Percentiles rank a stretch among this genome's conserved stretches.
Conservation (phyloP, 2,888 invertebrate species). For the Himalopsyche kuldschensis region DNA sequence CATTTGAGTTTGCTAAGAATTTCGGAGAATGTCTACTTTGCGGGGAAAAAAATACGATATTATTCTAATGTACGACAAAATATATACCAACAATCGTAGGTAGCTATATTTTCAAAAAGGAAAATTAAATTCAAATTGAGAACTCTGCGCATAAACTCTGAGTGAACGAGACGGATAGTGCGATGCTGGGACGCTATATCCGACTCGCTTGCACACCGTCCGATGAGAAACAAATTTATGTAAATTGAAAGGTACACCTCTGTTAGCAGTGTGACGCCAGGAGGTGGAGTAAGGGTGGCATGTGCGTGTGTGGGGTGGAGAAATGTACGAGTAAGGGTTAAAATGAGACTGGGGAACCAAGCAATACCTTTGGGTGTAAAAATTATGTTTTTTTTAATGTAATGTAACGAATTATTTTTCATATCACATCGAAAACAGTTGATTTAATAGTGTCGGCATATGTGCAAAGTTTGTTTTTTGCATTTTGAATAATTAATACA, state of each 20-base stretch:
- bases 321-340: neutral
- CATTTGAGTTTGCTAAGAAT: no score
- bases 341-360: neutral
- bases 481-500: no score
- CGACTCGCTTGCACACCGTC: neutral
- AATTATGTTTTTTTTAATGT: no score
- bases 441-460: no score
- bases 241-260: conserved; percentile 39
- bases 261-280: conserved; percentile 6
- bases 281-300: neutral
- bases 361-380: neutral
- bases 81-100: no score
- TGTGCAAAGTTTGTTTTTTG: no score
- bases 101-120: neutral
- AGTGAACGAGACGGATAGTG: neutral
- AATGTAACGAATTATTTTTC: no score
- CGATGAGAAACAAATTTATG: conserved; percentile 38
- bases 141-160: neutral
- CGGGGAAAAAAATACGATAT: no score
- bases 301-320: neutral
- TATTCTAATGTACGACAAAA: no score
- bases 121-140: neutral
- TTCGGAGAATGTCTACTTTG: no score
- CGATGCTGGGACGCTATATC: neutral
- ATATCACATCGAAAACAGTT: no score